These are phyloP conservation scores for Fregetta grallaria DNA, from an alignment of 2,113 vertebrate genomes.

Conservation along the genomic window DNA sequence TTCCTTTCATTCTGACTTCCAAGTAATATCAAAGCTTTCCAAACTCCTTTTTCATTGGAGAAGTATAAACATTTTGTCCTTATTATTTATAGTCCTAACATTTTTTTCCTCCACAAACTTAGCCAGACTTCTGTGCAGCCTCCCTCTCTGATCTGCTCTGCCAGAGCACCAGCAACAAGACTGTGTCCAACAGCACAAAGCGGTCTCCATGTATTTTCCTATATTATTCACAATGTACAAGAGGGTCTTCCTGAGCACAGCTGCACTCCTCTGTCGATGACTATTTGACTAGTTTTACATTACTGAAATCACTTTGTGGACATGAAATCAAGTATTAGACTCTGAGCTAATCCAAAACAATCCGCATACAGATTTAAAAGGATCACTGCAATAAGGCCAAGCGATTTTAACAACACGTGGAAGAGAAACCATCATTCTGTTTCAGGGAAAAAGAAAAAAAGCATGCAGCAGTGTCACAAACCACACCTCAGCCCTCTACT, in stretches of 20 bases:
- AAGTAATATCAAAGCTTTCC: not conserved
- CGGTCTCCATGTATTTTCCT: not conserved
- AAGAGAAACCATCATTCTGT: not conserved
- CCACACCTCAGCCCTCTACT: not conserved
- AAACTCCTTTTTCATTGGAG: not conserved
- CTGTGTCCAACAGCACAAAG: not conserved
- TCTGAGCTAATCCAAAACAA: not conserved
- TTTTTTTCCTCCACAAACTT: not conserved
- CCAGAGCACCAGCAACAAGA: not conserved
- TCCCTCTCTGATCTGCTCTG: not conserved
- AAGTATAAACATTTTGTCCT: not conserved
- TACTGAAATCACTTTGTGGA: not conserved
- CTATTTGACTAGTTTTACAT: not conserved
- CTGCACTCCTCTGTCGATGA: not conserved
- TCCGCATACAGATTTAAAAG: not conserved
- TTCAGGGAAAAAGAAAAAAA: not conserved
- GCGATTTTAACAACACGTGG: not conserved
- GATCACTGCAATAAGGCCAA: not conserved
- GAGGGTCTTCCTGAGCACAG: not conserved
- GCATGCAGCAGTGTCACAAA: not conserved
- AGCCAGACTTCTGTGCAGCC: not conserved
- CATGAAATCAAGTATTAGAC: not conserved
- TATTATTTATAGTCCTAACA: not conserved
- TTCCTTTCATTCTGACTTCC: conserved; percentile 6
- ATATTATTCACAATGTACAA: not conserved